Conservation (phyloP, 2,113 vertebrate species). For the Electrona antarctica region DNA sequence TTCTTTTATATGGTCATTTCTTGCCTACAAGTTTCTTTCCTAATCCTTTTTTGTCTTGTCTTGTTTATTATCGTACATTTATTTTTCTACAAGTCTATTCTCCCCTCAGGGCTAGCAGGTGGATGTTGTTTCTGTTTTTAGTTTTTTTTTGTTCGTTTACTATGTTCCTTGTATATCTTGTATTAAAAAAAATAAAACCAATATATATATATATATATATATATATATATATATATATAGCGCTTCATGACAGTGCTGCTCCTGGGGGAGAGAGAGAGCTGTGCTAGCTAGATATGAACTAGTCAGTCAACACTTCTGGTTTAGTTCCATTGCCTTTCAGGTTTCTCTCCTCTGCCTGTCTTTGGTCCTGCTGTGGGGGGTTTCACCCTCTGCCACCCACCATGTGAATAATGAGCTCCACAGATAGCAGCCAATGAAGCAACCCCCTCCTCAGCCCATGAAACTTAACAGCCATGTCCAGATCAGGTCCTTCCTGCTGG, state of each 20-base stretch:
- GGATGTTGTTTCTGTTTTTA: no score
- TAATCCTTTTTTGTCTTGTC: no score
- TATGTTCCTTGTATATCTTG: not conserved
- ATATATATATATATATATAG: not conserved
- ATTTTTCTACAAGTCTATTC: no score
- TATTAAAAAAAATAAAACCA: no score
- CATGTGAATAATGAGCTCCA: conserved; percentile 79
- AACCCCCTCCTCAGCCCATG: conserved; percentile 77
- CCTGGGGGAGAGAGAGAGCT: not conserved
- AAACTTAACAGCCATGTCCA: conserved; percentile 82
- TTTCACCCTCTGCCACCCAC: conserved; percentile 73
- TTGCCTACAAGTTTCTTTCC: no score
- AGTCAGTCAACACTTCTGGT: conserved; percentile 36
- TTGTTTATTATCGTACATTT: no score
- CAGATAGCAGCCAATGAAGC: conserved; percentile 72
- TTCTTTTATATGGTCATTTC: no score
- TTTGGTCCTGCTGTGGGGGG: conserved; percentile 58
- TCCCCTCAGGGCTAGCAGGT: no score
- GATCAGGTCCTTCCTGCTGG: conserved; percentile 77
- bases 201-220: not conserved
- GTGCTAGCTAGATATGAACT: conserved; percentile 15
- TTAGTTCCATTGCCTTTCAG: conserved; percentile 21
- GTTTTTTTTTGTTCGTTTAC: no score
- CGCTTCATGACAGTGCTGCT: not conserved
- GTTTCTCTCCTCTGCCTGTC: conserved; percentile 45